Conservation (phyloP, 2,888 invertebrate species). For the Sinelater perroti region DNA sequence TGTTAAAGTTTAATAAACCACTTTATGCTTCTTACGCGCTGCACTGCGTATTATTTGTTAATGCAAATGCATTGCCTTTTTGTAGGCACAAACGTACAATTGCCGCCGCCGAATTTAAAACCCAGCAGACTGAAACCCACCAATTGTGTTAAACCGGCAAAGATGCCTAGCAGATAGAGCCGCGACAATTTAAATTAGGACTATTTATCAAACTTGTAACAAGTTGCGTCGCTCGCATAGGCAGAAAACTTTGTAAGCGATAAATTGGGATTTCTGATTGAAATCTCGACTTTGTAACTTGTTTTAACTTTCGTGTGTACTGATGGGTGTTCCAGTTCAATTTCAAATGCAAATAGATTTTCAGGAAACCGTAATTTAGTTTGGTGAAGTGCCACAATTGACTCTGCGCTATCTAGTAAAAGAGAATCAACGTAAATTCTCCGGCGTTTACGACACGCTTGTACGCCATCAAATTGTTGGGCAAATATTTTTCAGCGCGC, state of each 20-base stretch:
- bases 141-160: too few species aligned
- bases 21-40: too few species aligned
- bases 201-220: slow-evolving; percentile 27
- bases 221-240: slow-evolving; percentile 22
- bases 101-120: too few species aligned
- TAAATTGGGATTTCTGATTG: slow-evolving; percentile 29
- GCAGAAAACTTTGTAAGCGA: slow-evolving; percentile 31
- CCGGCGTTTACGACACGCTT: background rate
- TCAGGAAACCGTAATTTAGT: slow-evolving; percentile 31
- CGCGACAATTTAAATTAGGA: slow-evolving; percentile 28
- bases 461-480: slow-evolving; percentile 1
- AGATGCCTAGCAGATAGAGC: too few species aligned
- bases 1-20: too few species aligned
- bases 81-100: too few species aligned
- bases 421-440: slow-evolving; percentile 7
- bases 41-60: too few species aligned
- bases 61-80: too few species aligned
- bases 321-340: slow-evolving; percentile 31
- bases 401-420: slow-evolving; percentile 19
- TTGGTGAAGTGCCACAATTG: slow-evolving; percentile 26
- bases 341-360: slow-evolving; percentile 36
- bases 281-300: slow-evolving; percentile 33
- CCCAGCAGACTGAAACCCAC: too few species aligned
- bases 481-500: slow-evolving; percentile 13
- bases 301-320: slow-evolving; percentile 33